These are phyloP conservation scores for Psittacula cyanocephala DNA, from an alignment of 2,113 vertebrate genomes.

Conservation along the genomic window DNA sequence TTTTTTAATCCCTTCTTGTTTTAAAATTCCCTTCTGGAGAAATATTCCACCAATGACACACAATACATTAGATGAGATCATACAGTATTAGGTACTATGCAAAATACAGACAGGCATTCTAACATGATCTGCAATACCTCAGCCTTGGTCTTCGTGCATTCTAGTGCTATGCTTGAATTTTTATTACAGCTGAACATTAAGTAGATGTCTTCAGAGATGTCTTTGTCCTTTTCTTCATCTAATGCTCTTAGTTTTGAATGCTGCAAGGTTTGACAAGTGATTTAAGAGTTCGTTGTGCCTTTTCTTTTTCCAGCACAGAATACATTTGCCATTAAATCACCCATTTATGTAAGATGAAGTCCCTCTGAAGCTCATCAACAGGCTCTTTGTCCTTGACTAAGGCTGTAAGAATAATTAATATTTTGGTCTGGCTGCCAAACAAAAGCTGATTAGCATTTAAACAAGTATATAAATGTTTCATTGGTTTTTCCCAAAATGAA, in stretches of 20 bases:
- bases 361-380: slow-evolving; percentile 21
- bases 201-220: not conserved
- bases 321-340: slow-evolving; percentile 23
- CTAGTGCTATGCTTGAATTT: not conserved
- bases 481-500: slow-evolving; percentile 14
- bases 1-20: not conserved
- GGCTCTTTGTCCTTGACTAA: slow-evolving; percentile 36
- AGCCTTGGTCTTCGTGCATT: not conserved
- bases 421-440: slow-evolving; percentile 49
- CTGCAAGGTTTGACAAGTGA: slow-evolving; percentile 1
- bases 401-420: slow-evolving; percentile 56
- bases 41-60: not conserved
- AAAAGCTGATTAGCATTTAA: slow-evolving; percentile 64
- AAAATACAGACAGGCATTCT: not conserved
- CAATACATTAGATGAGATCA: not conserved
- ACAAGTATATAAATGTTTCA: slow-evolving; percentile 48
- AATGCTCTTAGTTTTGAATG: not conserved
- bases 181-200: not conserved
- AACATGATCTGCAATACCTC: not conserved
- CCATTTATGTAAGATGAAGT: not conserved
- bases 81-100: not conserved
- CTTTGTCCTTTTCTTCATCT: not conserved
- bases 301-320: not conserved
- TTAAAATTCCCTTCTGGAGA: not conserved
- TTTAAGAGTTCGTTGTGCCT: not conserved